Evolutionary conservation across 2,888 invertebrate species (phyloP).

Genomic region (Amiota minor): DNA sequence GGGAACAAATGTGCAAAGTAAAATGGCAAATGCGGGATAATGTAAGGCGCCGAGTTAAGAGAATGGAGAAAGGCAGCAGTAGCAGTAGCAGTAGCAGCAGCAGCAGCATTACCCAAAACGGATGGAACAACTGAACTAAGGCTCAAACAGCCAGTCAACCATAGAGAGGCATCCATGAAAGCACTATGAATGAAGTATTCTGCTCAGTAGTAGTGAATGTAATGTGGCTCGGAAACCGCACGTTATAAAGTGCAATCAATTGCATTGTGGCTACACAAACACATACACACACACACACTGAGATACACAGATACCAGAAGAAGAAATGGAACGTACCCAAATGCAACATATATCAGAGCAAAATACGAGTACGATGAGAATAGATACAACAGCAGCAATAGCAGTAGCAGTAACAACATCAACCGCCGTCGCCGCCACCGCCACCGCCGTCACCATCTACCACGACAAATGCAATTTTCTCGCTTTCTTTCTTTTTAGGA

Average conservation of each 20-base stretch:
- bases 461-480: constrained; percentile 46
- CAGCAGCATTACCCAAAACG: background rate
- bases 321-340: constrained; percentile 10
- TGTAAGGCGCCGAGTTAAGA: constrained; percentile 42
- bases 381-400: background rate
- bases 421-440: background rate
- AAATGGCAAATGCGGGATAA: constrained; percentile 40
- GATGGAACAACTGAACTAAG: background rate
- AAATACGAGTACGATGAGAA: background rate
- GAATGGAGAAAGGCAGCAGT: background rate
- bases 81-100: background rate
- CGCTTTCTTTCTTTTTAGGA: constrained; percentile 28
- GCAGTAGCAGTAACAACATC: background rate
- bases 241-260: constrained; percentile 69
- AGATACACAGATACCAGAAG: background rate
- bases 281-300: background rate
- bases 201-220: constrained; percentile 41
- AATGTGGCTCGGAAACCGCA: constrained; percentile 67
- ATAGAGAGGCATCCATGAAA: too few species aligned
- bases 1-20: constrained; percentile 41
- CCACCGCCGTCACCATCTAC: background rate
- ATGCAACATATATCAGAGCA: constrained; percentile 24
- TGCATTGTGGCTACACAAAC: constrained; percentile 53
- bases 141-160: background rate
- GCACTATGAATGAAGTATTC: background rate